Evolutionary conservation across 2,888 invertebrate genomes (phyloP).

Genomic region (Cosmia pyralina): DNA sequence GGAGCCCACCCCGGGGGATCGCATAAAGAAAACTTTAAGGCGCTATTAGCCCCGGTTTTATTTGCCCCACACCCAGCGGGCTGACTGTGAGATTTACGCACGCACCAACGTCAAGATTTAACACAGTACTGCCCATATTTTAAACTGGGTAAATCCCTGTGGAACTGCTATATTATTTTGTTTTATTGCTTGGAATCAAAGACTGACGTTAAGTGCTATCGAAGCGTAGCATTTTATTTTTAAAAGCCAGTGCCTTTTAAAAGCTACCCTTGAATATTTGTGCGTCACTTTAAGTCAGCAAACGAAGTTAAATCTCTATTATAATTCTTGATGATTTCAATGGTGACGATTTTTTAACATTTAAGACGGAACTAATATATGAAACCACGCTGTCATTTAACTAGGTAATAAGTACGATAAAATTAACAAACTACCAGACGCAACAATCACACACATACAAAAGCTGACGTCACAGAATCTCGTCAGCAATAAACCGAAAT

Average conservation of each 20-base stretch:
- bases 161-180: conserved; percentile 59
- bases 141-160: conserved; percentile 64
- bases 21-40: conserved; percentile 76
- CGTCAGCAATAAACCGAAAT: conserved; percentile 53
- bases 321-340: not conserved
- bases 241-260: not conserved
- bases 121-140: conserved; percentile 63
- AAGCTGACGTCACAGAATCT: conserved; percentile 41
- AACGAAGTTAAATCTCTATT: no score
- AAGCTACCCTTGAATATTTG: not conserved
- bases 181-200: conserved; percentile 46
- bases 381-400: no score
- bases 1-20: conserved; percentile 71
- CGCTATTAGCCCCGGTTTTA: conserved; percentile 72
- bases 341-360: not conserved
- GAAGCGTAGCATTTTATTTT: not conserved
- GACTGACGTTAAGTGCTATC: conserved; percentile 7
- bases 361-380: no score
- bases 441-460: conserved; percentile 20
- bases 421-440: conserved; percentile 4
- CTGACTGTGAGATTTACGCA: conserved; percentile 73
- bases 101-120: conserved; percentile 68
- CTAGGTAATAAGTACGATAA: not conserved
- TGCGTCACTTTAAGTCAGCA: not conserved
- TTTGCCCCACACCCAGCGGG: conserved; percentile 67